Conservation (phyloP, 2,888 invertebrate genomes). For the Pachydiplax longipennis region DNA sequence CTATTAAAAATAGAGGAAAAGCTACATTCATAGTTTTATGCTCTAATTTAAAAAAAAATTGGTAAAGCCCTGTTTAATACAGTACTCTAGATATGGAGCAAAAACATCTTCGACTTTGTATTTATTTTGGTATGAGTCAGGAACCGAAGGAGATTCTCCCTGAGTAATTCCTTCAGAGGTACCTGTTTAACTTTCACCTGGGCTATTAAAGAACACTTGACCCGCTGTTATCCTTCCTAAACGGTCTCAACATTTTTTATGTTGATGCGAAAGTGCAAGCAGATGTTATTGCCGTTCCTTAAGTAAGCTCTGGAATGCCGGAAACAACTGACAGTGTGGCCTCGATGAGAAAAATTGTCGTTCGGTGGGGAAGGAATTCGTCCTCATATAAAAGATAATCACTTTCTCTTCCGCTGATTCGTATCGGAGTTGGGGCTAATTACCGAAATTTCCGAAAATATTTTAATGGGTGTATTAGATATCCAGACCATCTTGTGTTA, state of each 20-base stretch:
- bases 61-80: too few relatives aligned
- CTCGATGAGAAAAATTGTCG: not conserved
- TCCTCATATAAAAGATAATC: too few relatives aligned
- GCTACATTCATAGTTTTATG: too few relatives aligned
- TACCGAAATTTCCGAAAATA: too few relatives aligned
- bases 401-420: too few relatives aligned
- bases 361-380: not conserved
- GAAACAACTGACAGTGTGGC: not conserved
- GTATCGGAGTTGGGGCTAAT: too few relatives aligned
- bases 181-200: not conserved
- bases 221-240: not conserved
- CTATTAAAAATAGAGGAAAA: too few relatives aligned
- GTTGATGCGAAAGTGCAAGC: not conserved
- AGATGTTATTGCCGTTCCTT: not conserved
- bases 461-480: too few relatives aligned
- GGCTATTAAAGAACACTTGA: conserved; percentile 5
- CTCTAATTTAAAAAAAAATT: too few relatives aligned
- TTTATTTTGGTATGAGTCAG: not conserved
- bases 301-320: not conserved
- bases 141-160: not conserved
- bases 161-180: not conserved
- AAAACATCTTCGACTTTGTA: too few relatives aligned
- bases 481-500: too few relatives aligned
- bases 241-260: not conserved
- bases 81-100: too few relatives aligned